Base-by-base conservation (phyloP, 2,888 invertebrate genomes). In the Phalangium opilio region DNA sequence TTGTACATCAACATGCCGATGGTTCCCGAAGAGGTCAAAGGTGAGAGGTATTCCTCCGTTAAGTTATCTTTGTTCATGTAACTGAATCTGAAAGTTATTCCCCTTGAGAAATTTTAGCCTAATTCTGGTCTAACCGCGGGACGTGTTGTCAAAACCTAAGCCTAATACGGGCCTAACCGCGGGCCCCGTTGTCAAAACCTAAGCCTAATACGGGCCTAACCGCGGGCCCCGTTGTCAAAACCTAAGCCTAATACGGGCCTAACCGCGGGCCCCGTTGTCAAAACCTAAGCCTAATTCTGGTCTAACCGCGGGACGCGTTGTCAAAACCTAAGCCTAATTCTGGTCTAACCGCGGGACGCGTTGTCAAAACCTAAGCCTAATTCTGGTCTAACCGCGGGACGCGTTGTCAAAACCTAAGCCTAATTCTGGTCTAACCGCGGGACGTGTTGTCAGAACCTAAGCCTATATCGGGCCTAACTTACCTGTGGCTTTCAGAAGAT, bases 401-500 rank as follows among this genome's bases (percentile, higher is more conserved):
- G 38, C 12, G 34, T 34, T 12, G 11, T 38, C 8, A 38, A 8
- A 38, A 17, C 15, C 18, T 17, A 38, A 38, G 12, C 11, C n/a
- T n/a, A n/a, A 18, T 4, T 38, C 8, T 17, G 38, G 38, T 18
- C 10, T 8, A 17, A 18, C n/a, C 18, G 18, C 38, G 4, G 4
- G 8, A 38, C 18, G 38, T 34, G 34, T 34, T 12, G 11, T 38
- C 8, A 38, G 18, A 38, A 17, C 15, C 18, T 17, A 38, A 38
- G 8, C 15, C 18, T 17, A 38, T 5, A 38, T 17, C 18, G 18
- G 17, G 15, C 38, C 17, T 38, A 15, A 14, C 14, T 39, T 35
- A 84, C 82, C 82, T 77, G 63, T 91, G 90, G 2, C 86, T 84
- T 67, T 89, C 83, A 7, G 91, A 91, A 1, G 90, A 81, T 0